Evolutionary conservation across 2,888 invertebrate genomes (phyloP), one percentile per base, ranked within the genome.

Genomic region (Disparrhopalites patrizii): DNA sequence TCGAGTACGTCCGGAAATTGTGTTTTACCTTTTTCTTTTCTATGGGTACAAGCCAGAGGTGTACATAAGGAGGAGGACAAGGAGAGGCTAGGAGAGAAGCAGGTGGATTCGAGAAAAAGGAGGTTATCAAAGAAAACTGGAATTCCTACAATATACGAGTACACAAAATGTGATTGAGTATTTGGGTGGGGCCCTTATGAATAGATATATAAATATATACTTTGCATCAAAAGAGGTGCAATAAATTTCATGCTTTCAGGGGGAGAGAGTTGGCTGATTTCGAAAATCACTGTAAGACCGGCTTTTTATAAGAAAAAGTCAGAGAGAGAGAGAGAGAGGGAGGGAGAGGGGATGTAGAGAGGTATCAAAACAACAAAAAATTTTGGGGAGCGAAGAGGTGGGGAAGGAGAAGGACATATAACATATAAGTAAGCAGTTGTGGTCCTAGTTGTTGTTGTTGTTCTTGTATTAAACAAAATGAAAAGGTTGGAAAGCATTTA

Each of bases 121-220:
- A n/a, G 31, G 60, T 30, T 25, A 20, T 40, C 40, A 40, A 60
- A 60, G 40, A 60, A 47, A 60, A 60, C 60, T 60, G 60, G 60
- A 60, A 60, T 60, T 31, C 60, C 60, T 60, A 47, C 50, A 60
- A 47, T 25, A 60, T 60, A 60, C 47, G 40, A 18, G 47, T 47
- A 60, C 50, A 30, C 60, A 60, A 40, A 40, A 23, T 40, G 57
- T 57, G 57, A 40, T 38, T 57, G 57, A 40, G 40, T 40, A 40
- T 18, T 43, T 60, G 60, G 60, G 60, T 60, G 60, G 60, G 60
- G 60, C 31, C 18, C n/a, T n/a, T n/a, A n/a, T n/a, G 31, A 55
- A 47, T 20, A 25, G 25, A 20, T 50, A 23, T 54, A 5, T 20
- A 54, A 31, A 31, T 31, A 27, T 54, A 18, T 31, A 54, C 31